phyloP scores from a whole-genome alignment of 2,113 vertebrate species.

The Ellobius talpinus region DNA sequence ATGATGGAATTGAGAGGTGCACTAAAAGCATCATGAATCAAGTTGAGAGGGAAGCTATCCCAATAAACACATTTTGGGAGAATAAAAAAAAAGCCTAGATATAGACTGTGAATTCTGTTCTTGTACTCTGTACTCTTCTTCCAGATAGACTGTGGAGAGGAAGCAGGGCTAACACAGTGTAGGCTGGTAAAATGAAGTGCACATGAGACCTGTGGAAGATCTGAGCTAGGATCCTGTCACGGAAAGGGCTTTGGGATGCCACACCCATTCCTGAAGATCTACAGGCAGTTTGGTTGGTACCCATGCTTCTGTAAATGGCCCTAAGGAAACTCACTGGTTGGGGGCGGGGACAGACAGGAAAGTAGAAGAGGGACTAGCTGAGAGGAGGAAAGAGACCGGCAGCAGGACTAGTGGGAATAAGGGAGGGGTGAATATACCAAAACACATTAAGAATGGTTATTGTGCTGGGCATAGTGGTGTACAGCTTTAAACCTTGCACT shows the following conservation, averaged over 20 bases:
- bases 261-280: not conserved
- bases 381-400: not conserved
- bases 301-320: not conserved
- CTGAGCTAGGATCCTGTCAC: not conserved
- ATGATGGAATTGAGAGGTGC: not conserved
- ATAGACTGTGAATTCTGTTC: conserved; percentile 35
- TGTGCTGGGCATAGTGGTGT: no score
- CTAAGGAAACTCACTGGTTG: not conserved
- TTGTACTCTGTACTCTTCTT: not conserved
- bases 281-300: not conserved
- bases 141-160: not conserved
- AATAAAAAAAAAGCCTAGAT: not conserved
- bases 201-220: not conserved
- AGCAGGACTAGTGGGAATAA: no score
- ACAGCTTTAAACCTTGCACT: no score
- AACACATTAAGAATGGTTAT: not conserved
- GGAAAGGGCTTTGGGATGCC: not conserved
- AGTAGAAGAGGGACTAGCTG: not conserved
- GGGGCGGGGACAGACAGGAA: not conserved
- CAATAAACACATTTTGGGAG: not conserved
- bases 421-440: not conserved
- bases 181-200: conserved; percentile 44
- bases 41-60: not conserved
- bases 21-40: not conserved
- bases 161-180: not conserved